Evolutionary conservation across 2,797 vertebrate species (phyloP).

Genomic region (Scomberomorus guttatus): DNA sequence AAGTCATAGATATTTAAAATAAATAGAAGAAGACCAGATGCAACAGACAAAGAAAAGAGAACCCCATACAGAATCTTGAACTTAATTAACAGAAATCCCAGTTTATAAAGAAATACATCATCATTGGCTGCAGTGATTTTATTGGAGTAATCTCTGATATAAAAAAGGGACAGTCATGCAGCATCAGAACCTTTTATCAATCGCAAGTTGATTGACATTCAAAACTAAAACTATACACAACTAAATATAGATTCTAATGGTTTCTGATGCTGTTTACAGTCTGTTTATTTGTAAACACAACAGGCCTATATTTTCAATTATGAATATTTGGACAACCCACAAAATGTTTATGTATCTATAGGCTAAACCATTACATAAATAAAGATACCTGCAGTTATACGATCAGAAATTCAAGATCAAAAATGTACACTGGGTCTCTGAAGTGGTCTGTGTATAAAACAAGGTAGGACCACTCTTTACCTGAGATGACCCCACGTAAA

Average conservation of each 20-base stretch:
- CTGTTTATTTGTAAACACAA: background rate
- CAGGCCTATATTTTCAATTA: background rate
- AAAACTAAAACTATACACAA: background rate
- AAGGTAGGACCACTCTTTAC: background rate
- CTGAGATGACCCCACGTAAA: background rate
- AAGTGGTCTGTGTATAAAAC: background rate
- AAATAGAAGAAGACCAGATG: background rate
- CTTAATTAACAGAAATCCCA: conserved; percentile 13
- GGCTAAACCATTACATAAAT: background rate
- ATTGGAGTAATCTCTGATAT: background rate
- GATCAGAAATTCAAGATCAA: background rate
- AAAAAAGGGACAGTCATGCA: background rate
- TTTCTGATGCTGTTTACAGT: background rate
- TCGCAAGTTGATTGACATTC: background rate
- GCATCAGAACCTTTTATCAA: background rate
- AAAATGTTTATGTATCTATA: background rate
- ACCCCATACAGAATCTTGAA: background rate
- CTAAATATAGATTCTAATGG: background rate
- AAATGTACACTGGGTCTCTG: background rate
- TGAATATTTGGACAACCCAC: too few relatives aligned
- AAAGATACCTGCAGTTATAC: background rate
- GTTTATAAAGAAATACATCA: conserved; percentile 6
- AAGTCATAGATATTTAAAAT: conserved; percentile 8
- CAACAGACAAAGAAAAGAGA: conserved; percentile 2
- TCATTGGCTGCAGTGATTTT: background rate